phyloP scores from a whole-genome alignment of 2,797 vertebrate species.

The Typhlichthys subterraneus region DNA sequence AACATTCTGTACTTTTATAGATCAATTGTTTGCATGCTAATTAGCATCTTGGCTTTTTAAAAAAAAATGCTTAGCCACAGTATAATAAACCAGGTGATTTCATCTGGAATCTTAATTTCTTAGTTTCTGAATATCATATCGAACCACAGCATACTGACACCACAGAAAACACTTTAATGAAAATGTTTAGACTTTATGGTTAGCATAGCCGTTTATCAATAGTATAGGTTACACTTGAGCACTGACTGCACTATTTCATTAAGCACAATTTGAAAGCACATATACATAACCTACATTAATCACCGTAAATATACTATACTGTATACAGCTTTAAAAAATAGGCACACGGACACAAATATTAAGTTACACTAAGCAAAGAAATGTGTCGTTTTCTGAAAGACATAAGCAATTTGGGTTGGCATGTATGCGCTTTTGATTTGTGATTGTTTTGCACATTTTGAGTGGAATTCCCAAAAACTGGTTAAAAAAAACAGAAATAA shows the following conservation, averaged over 20 bases:
- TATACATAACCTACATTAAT: conserved; percentile 12
- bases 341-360: neutral
- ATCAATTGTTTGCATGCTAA: conserved; percentile 17
- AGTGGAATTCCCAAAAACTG: too few species aligned
- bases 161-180: neutral
- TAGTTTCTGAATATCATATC: conserved; percentile 29
- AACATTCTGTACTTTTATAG: neutral
- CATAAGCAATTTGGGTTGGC: conserved; percentile 53
- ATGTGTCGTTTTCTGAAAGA: conserved; percentile 15
- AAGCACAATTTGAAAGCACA: conserved; percentile 80
- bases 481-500: too few species aligned
- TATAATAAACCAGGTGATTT: conserved; percentile 1
- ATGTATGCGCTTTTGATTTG: conserved; percentile 30
- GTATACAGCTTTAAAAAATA: conserved; percentile 8
- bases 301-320: neutral
- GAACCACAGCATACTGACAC: conserved; percentile 4
- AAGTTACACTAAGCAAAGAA: neutral
- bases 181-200: conserved; percentile 10
- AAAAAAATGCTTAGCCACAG: conserved; percentile 8
- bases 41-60: conserved; percentile 14
- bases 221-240: conserved; percentile 43
- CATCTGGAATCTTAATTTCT: conserved; percentile 14
- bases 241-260: conserved; percentile 53
- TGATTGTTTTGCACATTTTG: too few species aligned
- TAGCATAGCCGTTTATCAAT: conserved; percentile 57